Evolutionary conservation across 2,888 invertebrate species (phyloP), one percentile per base, ranked within the genome.

Genomic region (Chrysomela aeneicollis): DNA sequence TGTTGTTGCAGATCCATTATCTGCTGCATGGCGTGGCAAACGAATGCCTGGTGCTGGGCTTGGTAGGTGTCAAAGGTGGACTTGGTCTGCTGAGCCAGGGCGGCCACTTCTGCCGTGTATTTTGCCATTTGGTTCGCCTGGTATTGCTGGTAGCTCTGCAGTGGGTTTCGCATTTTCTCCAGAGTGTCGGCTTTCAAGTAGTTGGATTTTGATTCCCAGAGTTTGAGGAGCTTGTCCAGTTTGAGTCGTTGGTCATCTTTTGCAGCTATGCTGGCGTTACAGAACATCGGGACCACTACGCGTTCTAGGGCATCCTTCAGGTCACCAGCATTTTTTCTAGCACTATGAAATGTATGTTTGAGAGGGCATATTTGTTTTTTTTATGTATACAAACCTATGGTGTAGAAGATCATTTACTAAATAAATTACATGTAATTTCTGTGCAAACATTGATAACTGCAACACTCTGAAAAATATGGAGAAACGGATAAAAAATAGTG

Each of bases 391-490:
- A 90, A 89, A 95, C 94, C 95, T 96, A 85, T 98, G 97, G 84
- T 98, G 98, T 59, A 99, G 87, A 69, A 99, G 93, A 88, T 99
- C 98, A 86, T 99, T 99, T 77, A 99, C 94, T 79, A 99, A 88
- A 86, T 99, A 99, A 82, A 99, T 96, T 82, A 99, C 91, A 86
- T 99, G 98, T 64, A 99, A 89, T 83, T 97, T 93, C 84, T 95
- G 92, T 73, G 91, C 90, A 86, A 98, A 98, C 53, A 90, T 89
- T 53, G 84, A 85, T 62, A 87, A 86, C 72, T 88, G 86, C 70
- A 87, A 87, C 30, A 90, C 87, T 81, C 90, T 89, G 78, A 73
- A 86, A 63, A 12, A 51, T 54, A 59, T 18, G 42, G 30, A 47
- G 42, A 63, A 52, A 54, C 54, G 12, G 15, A 26, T 35, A 61